phyloP scores from a whole-genome alignment of 2,888 invertebrate species.

The Cabera pusaria region DNA sequence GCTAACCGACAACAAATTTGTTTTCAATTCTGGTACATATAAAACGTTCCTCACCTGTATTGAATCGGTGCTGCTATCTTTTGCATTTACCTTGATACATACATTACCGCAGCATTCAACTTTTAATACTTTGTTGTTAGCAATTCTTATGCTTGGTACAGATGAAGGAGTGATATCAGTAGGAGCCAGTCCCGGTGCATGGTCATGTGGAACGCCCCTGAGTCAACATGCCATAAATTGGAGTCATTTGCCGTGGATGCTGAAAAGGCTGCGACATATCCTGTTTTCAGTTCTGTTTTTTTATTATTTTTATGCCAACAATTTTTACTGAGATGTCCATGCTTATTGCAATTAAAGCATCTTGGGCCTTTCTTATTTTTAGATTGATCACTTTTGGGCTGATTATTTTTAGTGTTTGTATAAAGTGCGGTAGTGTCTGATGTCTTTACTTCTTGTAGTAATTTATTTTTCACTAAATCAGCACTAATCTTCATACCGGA shows the following conservation, averaged over 20 bases:
- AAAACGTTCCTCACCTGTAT: too few species aligned
- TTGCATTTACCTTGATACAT: too few species aligned
- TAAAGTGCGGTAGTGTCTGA: background rate
- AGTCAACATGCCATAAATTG: background rate
- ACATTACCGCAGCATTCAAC: too few species aligned
- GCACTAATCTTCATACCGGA: constrained; percentile 6
- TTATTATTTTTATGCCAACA: constrained; percentile 8
- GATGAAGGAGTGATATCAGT: too few species aligned
- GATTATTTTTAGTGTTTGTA: background rate
- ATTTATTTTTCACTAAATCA: constrained; percentile 1
- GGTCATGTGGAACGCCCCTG: constrained; percentile 11
- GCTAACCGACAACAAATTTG: too few species aligned
- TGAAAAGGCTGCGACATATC: constrained; percentile 10
- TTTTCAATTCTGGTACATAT: too few species aligned
- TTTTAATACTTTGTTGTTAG: too few species aligned
- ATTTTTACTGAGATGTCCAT: constrained; percentile 13
- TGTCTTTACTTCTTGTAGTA: constrained; percentile 1
- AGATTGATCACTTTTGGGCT: too few species aligned
- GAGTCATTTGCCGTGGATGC: background rate
- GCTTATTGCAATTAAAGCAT: constrained; percentile 17
- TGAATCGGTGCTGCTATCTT: too few species aligned
- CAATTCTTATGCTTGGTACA: too few species aligned
- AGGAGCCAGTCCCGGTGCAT: too few species aligned
- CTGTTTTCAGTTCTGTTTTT: constrained; percentile 6
- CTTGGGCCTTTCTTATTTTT: constrained; percentile 3